A percentile compares a stretch with the other conserved stretches of the same genome.
Evolutionary conservation across 1,140 invertebrate species (phyloP).

Genomic region (Halyomorpha halys): DNA sequence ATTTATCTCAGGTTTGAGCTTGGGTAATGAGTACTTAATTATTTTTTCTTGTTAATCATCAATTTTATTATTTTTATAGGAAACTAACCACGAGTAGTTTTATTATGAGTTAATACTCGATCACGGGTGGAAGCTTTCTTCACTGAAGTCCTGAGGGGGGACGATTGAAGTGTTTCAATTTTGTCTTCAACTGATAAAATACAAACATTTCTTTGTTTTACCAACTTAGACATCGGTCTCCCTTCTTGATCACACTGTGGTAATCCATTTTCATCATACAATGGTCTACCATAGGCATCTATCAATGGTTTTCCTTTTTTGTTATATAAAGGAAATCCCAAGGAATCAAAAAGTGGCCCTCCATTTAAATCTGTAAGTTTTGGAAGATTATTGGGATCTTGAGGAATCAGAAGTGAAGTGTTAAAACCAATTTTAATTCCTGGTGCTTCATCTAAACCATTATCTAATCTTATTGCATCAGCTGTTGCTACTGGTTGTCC

Average conservation of each 20-base stretch:
- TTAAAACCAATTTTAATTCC: too few species aligned
- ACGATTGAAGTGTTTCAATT: neutral
- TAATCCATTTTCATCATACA: conserved; percentile 21
- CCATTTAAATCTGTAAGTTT: conserved; percentile 16
- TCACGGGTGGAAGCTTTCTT: too few species aligned
- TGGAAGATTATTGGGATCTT: neutral
- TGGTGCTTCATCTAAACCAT: neutral
- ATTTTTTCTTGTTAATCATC: too few species aligned
- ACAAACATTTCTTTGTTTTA: neutral
- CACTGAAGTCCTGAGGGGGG: too few species aligned
- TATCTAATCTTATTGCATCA: neutral
- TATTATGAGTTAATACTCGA: too few species aligned
- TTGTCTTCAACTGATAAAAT: conserved; percentile 6
- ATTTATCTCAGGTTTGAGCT: too few species aligned
- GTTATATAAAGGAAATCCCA: conserved; percentile 21
- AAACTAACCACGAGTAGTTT: too few species aligned
- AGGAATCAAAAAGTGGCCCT: conserved; percentile 23
- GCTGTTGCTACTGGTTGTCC: conserved; percentile 16
- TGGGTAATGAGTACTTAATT: too few species aligned
- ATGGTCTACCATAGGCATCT: conserved; percentile 20
- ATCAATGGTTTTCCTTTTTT: conserved; percentile 21
- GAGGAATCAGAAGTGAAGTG: neutral
- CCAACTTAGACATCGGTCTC: conserved; percentile 9
- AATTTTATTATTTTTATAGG: too few species aligned
- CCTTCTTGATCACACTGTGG: conserved; percentile 21